Percentiles rank a stretch among this genome's conserved stretches.
These are phyloP conservation scores for Apodemus agrarius DNA, from an alignment of 2,797 vertebrate genomes.

Conservation along the genomic window DNA sequence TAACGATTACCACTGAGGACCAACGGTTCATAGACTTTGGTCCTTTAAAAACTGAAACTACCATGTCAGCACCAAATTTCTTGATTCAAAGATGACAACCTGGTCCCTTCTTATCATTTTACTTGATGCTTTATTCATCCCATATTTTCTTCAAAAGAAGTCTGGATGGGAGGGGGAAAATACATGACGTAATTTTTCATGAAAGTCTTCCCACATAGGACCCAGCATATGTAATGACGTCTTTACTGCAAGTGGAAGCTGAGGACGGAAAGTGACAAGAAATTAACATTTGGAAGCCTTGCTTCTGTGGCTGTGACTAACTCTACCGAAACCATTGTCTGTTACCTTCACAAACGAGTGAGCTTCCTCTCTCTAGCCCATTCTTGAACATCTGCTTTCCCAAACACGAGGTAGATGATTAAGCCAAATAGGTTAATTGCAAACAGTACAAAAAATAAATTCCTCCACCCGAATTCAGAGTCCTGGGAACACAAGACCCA, in stretches of 20 bases:
- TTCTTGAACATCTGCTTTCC: constrained; percentile 87
- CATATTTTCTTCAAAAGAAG: background rate
- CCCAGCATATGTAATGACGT: background rate
- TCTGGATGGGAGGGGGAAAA: background rate
- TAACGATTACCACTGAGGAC: background rate
- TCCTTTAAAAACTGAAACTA: constrained; percentile 14
- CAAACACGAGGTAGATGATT: constrained; percentile 86
- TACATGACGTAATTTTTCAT: background rate
- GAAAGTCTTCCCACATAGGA: background rate
- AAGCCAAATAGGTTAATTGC: constrained; percentile 86
- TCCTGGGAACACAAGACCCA: constrained; percentile 82
- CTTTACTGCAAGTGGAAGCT: background rate
- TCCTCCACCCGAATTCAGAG: constrained; percentile 89
- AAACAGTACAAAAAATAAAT: constrained; percentile 88
- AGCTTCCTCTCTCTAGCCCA: constrained; percentile 86
- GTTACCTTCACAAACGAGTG: constrained; percentile 71
- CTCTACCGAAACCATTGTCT: background rate
- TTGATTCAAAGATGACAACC: background rate
- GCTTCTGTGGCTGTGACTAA: background rate
- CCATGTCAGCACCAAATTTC: background rate
- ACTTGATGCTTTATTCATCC: constrained; percentile 48
- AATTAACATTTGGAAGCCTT: background rate
- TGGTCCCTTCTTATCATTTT: constrained; percentile 17
- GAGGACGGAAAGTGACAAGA: constrained; percentile 4
- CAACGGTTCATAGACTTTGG: background rate